Evolutionary conservation across 2,888 invertebrate species (phyloP), one percentile per base, ranked within the genome.

Genomic region (Portevinia maculata): DNA sequence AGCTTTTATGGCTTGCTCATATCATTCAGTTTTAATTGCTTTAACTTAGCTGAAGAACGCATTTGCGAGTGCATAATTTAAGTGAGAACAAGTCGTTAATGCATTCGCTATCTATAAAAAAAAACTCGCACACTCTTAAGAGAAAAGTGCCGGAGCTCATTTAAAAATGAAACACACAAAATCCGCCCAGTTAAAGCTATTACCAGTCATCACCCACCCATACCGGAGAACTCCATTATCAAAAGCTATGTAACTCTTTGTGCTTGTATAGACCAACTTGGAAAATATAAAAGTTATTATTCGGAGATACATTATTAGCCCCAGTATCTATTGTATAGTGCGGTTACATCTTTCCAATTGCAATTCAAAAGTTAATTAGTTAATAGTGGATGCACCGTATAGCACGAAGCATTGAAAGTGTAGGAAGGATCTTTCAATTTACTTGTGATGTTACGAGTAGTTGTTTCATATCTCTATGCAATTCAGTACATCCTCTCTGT

Each of bases 401-500:
- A 28, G 15, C n/a, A 30, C n/a, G 13, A 41, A 30, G 30, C 19
- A 44, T 30, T 44, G 30, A 21, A 13, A 46, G 19, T 46, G 8
- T 9, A 19, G n/a, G n/a, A 13, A 2, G 24, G 4, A 15, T 44
- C 41, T 44, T 30, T 41, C 17, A 30, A 30, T 8, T 30, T 30
- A 13, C 30, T 9, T 46, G 13, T 21, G 13, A 13, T 46, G 46
- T 19, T 13, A n/a, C 32, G 8, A 19, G 44, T 17, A n/a, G n/a
- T n/a, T n/a, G n/a, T n/a, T n/a, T 24, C 46, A 34, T 21, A 48
- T 60, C 21, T 6, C 60, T 34, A 21, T 8, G 21, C 13, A 21
- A 32, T 44, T 46, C 32, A 19, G 28, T n/a, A 30, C 19, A 5
- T 9, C 17, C 30, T 28, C n/a, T n/a, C n/a, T n/a, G n/a, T n/a